These are phyloP conservation scores for Elegia similella DNA, from an alignment of 2,888 invertebrate species.

Conservation along the genomic window DNA sequence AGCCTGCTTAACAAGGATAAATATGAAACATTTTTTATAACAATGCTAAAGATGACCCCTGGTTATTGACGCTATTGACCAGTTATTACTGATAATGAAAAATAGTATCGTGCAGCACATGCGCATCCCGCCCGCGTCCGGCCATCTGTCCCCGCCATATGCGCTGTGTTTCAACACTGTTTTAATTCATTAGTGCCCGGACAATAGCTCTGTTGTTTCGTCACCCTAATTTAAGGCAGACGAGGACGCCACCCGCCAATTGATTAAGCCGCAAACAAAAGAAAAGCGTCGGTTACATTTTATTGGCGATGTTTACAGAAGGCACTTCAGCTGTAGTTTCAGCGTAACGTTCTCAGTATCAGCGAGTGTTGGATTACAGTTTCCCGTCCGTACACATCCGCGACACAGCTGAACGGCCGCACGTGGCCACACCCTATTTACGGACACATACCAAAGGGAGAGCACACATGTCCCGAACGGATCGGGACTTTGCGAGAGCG, in stretches of 20 bases:
- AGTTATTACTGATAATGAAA: conserved; percentile 65
- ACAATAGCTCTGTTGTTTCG: conserved; percentile 60
- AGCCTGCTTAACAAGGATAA: conserved; percentile 23
- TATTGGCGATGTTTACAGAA: conserved; percentile 32
- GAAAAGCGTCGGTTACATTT: conserved; percentile 18
- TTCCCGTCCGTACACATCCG: conserved; percentile 79
- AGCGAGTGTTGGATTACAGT: conserved; percentile 75
- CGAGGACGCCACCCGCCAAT: conserved; percentile 25
- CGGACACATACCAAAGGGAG: conserved; percentile 78
- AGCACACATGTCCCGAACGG: conserved; percentile 79
- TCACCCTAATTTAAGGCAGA: conserved; percentile 44
- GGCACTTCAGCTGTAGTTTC: conserved; percentile 44
- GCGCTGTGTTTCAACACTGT: conserved; percentile 68
- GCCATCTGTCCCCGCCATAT: conserved; percentile 79
- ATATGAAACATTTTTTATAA: conserved; percentile 13
- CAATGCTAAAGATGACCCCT: conserved; percentile 29
- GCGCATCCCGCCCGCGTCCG: conserved; percentile 69
- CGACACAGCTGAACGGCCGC: conserved; percentile 78
- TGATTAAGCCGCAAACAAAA: conserved; percentile 18
- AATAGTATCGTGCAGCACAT: conserved; percentile 66
- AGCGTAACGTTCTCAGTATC: conserved; percentile 55
- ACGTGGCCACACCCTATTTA: conserved; percentile 82
- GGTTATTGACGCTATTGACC: conserved; percentile 44
- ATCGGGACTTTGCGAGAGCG: conserved; percentile 77
- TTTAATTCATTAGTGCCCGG: conserved; percentile 73